Base-by-base conservation (phyloP, 2,113 vertebrate species). In the Semnornis frantzii region DNA sequence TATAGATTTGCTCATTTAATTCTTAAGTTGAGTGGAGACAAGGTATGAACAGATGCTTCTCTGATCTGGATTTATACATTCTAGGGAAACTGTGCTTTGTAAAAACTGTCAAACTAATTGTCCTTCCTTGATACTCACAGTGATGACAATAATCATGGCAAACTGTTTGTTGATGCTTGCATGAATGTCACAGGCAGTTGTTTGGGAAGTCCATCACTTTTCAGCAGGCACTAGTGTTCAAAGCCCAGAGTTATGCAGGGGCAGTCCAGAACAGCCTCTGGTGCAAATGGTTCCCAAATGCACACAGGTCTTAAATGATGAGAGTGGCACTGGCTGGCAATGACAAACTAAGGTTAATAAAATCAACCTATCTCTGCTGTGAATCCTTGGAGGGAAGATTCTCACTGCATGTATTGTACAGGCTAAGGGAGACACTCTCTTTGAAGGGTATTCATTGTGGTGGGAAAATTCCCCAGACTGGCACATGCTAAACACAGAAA, bases 131-230 rank as follows among this genome's bases (percentile, higher is more conserved):
- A 34, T 59, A 42, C 42, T 79, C n/a, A 28, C 3, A 46, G 23
- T 10, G 79, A 54, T 0, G 0, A 78, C 5, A 9, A 55, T 31
- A 86, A 65, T 74, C 12, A 37, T 8, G 15, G 31, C 3, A 3
- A 92, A 44, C 44, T 28, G 25, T 30, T 42, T 72, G 14, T 34
- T n/a, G 31, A n/a, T 63, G 58, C 12, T 82, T 89, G 33, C 24
- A 71, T 0, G 3, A 34, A 64, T 0, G 1, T 55, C 25, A 4
- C 28, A 81, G 44, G 34, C 30, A 84, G 18, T 27, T 28, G 48
- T 31, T 54, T 81, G 71, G 70, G 65, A 93, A 90, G 10, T 44
- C 13, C 34, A 39, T 13, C 20, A 24, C 16, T 64, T 33, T 59
- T 82, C 83, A 71, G n/a, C 37, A 52, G 28, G 44, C 28, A n/a